These are phyloP conservation scores for Diarsia mendica DNA, from an alignment of 2,888 invertebrate species.

Conservation along the genomic window DNA sequence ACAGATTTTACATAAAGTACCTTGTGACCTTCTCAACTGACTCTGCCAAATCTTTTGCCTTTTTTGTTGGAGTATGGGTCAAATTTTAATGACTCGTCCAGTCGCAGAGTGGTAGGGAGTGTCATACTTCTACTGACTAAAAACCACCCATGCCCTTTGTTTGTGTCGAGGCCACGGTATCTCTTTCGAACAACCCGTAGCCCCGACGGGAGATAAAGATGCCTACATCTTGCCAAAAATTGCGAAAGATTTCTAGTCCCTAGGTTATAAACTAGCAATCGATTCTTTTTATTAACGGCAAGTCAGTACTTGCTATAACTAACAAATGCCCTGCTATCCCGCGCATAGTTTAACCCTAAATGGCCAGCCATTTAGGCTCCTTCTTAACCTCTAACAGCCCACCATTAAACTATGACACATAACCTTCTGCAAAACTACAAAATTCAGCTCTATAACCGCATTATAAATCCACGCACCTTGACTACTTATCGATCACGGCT, in stretches of 20 bases:
- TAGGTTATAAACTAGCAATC: too few relatives aligned
- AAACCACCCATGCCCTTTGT: too few relatives aligned
- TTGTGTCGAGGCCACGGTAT: too few relatives aligned
- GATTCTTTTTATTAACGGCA: too few relatives aligned
- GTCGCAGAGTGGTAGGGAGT: too few relatives aligned
- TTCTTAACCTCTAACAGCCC: not conserved
- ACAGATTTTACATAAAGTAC: not conserved
- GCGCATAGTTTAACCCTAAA: not conserved
- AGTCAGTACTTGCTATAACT: not conserved
- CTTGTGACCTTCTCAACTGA: not conserved
- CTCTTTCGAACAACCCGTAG: too few relatives aligned
- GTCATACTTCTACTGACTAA: too few relatives aligned
- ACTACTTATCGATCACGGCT: conserved; percentile 81
- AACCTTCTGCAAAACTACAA: conserved; percentile 10
- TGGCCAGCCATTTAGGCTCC: not conserved
- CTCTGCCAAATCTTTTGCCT: not conserved
- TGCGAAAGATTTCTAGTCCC: too few relatives aligned
- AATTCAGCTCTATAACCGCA: conserved; percentile 45
- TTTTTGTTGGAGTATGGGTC: too few relatives aligned
- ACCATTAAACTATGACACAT: conserved; percentile 13
- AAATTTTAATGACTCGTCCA: too few relatives aligned
- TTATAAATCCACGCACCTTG: conserved; percentile 50
- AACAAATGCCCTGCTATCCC: not conserved
- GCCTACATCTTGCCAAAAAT: too few relatives aligned
- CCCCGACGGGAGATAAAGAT: too few relatives aligned